Base-by-base conservation (phyloP, 1,140 invertebrate genomes). In the Apocrypta bakeri region DNA sequence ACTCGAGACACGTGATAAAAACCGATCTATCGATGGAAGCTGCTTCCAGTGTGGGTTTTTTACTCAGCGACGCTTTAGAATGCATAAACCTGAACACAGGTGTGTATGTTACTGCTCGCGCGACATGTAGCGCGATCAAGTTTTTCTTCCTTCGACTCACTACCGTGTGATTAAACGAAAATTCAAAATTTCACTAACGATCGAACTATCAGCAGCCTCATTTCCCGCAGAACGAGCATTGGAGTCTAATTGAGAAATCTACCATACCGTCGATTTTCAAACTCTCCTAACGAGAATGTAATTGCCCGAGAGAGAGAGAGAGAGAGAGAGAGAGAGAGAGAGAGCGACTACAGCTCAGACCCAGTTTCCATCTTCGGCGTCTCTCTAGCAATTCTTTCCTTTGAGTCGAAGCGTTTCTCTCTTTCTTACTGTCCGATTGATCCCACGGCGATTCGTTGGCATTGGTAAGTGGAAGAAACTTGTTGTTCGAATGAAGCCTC, bases 351-450 rank as follows among this genome's bases (percentile, higher is more conserved):
- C 25, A 6, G 14, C 3, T 2, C 31, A 17, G 63, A 68, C 66
- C 81, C 64, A 78, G 81, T 82, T 82, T 82, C 81, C 81, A 82
- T 78, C 74, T 82, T 82, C 33, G 81, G 81, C 2, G 9, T 25
- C 17, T 56, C 48, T 14, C 29, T 29, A 17, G 64, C 74, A 6
- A 31, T 75, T 75, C 63, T 75, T 56, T 37, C 27, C 27, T n/a
- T 73, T 24, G 2, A 71, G 21, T 8, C 6, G 63, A 11, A 29
- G 63, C 11, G 14, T 75, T 75, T 76, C 73, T 76, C 80, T 69
- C 68, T 76, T 73, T 76, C 71, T 63, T 14, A 11, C 24, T n/a
- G 31, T 61, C 27, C 25, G 33, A 72, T 82, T 71, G 75, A 72
- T 78, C 81, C 81, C 74, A 77, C 66, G 81, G 75, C 81, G 75